These are phyloP conservation scores for Tragelaphus imberbis DNA, from an alignment of 2,113 vertebrate species.

Conservation along the genomic window DNA sequence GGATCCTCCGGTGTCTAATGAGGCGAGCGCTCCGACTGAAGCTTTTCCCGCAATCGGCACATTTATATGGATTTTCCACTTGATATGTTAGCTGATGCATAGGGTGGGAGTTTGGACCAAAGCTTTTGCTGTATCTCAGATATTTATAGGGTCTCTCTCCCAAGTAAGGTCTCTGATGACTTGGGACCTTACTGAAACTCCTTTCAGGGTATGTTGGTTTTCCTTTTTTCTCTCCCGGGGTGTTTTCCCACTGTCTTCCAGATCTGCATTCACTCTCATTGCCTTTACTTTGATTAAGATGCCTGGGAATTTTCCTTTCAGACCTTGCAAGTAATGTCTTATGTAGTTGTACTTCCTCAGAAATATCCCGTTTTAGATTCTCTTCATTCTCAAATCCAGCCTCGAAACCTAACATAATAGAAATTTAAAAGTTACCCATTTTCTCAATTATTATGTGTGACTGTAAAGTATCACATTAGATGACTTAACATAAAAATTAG, in stretches of 20 bases:
- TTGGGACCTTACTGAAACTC: slow-evolving; percentile 43
- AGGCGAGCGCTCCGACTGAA: slow-evolving; percentile 54
- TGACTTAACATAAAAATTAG: slow-evolving; percentile 26
- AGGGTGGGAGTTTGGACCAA: slow-evolving; percentile 62
- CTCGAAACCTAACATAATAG: slow-evolving; percentile 62
- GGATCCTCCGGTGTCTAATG: slow-evolving; percentile 67
- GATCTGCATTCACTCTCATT: slow-evolving; percentile 40
- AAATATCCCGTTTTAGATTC: slow-evolving; percentile 63
- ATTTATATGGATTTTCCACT: slow-evolving; percentile 74
- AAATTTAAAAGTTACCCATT: slow-evolving; percentile 51
- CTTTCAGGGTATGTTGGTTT: slow-evolving; percentile 37
- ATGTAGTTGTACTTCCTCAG: slow-evolving; percentile 67
- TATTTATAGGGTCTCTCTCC: slow-evolving; percentile 67
- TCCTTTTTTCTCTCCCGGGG: slow-evolving; percentile 26
- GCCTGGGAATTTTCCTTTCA: slow-evolving; percentile 52
- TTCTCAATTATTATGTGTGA: neutral
- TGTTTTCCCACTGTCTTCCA: slow-evolving; percentile 49
- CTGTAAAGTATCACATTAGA: neutral
- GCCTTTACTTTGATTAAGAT: slow-evolving; percentile 39
- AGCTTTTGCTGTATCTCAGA: slow-evolving; percentile 64
- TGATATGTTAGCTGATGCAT: slow-evolving; percentile 62
- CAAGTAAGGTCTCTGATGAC: slow-evolving; percentile 47
- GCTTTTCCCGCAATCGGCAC: slow-evolving; percentile 66
- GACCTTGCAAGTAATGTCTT: slow-evolving; percentile 67
- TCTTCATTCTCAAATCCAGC: slow-evolving; percentile 63